phyloP scores from a whole-genome alignment of 2,113 vertebrate genomes.

The Colistium nudipinnis region DNA sequence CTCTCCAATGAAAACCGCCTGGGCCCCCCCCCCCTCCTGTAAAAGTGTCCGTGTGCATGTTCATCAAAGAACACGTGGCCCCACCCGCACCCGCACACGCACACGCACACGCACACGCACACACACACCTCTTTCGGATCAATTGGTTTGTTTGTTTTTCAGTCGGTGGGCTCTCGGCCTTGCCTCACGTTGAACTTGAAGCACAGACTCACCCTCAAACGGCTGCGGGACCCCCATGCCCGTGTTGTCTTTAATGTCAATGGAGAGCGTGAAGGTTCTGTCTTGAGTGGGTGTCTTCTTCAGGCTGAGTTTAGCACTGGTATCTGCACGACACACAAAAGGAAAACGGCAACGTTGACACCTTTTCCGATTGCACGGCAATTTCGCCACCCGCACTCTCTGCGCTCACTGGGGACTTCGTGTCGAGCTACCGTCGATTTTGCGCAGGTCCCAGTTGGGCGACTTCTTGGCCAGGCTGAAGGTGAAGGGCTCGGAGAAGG shows the following conservation, averaged over 20 bases:
- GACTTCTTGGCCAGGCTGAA: conserved; percentile 72
- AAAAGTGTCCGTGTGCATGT: not conserved
- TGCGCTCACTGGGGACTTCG: not conserved
- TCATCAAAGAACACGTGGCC: not conserved
- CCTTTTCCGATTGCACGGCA: not conserved
- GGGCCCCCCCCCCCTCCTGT: not conserved
- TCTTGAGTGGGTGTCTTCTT: conserved; percentile 71
- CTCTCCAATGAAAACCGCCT: not conserved
- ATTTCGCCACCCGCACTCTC: not conserved
- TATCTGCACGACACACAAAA: conserved; percentile 54
- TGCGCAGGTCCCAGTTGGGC: conserved; percentile 75
- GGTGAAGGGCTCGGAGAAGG: conserved; percentile 78
- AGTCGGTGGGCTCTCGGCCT: no score
- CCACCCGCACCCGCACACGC: no score
- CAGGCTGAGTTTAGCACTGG: conserved; percentile 68
- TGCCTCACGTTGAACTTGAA: not conserved
- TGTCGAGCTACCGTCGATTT: conserved; percentile 66
- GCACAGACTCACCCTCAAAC: conserved; percentile 69
- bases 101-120: no score
- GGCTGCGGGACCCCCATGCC: conserved; percentile 72
- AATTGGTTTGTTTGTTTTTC: no score
- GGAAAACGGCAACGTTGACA: not conserved
- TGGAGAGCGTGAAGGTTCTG: conserved; percentile 60
- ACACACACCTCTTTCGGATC: no score
- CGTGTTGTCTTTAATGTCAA: conserved; percentile 75